phyloP scores from a whole-genome alignment of 2,113 vertebrate species.

The Climacteris rufus region DNA sequence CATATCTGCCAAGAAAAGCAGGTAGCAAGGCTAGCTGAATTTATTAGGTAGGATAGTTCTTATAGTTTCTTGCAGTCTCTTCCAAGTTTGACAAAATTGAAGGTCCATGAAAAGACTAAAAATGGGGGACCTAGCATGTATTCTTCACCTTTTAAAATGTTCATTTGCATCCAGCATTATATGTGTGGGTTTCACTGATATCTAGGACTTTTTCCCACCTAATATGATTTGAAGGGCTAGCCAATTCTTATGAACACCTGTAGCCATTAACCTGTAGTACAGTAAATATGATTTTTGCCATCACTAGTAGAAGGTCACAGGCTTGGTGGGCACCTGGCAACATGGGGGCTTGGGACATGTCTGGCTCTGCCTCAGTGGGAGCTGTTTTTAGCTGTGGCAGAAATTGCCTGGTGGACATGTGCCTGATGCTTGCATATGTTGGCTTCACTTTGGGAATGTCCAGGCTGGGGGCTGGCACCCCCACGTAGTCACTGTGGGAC shows the following conservation, averaged over 20 bases:
- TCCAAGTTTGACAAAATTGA: background rate
- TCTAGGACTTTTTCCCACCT: background rate
- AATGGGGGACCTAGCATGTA: background rate
- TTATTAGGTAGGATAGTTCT: background rate
- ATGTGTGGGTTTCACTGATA: background rate
- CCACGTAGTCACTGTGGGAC: fast-evolving
- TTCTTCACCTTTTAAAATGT: background rate
- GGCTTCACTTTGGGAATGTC: background rate
- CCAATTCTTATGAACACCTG: fast-evolving
- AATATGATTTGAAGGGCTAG: background rate
- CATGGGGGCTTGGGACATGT: fast-evolving
- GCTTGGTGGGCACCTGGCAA: background rate
- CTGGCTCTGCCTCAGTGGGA: background rate
- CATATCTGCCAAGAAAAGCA: background rate
- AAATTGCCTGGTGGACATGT: fast-evolving
- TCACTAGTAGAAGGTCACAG: fast-evolving
- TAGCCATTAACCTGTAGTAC: background rate
- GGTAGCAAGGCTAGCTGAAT: background rate
- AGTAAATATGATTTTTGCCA: background rate
- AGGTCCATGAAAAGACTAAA: background rate
- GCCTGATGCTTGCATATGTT: background rate
- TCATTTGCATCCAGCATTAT: background rate
- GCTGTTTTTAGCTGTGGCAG: background rate
- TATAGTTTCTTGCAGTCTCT: background rate
- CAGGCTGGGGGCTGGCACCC: fast-evolving